Conservation (phyloP, 2,888 invertebrate genomes). For the Poecilobothrus nobilitatus region DNA sequence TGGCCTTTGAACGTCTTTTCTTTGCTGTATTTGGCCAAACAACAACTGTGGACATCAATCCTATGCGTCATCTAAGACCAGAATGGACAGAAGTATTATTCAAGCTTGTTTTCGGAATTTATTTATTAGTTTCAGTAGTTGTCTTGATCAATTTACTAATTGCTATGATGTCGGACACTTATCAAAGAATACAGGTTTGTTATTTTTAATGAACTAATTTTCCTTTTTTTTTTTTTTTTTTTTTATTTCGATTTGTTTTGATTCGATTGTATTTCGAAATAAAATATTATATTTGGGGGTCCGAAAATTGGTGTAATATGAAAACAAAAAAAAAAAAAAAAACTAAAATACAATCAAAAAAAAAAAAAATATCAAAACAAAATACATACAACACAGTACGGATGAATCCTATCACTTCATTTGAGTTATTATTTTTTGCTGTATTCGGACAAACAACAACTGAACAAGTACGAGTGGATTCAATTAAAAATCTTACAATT, state of each 20-base stretch:
- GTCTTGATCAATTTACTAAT: constrained; percentile 98
- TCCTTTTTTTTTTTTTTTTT: constrained; percentile 7
- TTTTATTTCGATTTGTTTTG: background rate
- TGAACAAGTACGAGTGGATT: constrained; percentile 65
- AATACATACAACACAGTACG: constrained; percentile 62
- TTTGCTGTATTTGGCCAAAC: constrained; percentile 96
- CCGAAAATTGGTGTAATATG: constrained; percentile 20
- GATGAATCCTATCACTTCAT: constrained; percentile 84
- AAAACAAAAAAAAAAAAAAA: constrained; percentile 19
- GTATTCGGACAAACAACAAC: constrained; percentile 91
- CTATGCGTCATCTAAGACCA: constrained; percentile 60
- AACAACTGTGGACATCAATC: constrained; percentile 73
- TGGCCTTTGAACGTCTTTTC: constrained; percentile 95
- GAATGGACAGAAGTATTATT: constrained; percentile 78
- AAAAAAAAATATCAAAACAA: constrained; percentile 9
- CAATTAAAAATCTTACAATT: constrained; percentile 46
- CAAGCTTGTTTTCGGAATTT: constrained; percentile 90
- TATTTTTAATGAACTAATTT: constrained; percentile 22
- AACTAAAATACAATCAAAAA: no score
- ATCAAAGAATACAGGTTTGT: constrained; percentile 96
- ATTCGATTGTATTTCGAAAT: background rate
- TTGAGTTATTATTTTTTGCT: constrained; percentile 98
- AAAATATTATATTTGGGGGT: constrained; percentile 8
- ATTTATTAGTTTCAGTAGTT: constrained; percentile 96
- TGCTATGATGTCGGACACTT: constrained; percentile 99